Base-by-base conservation (phyloP, 2,797 vertebrate genomes). In the Echiichthys vipera region DNA sequence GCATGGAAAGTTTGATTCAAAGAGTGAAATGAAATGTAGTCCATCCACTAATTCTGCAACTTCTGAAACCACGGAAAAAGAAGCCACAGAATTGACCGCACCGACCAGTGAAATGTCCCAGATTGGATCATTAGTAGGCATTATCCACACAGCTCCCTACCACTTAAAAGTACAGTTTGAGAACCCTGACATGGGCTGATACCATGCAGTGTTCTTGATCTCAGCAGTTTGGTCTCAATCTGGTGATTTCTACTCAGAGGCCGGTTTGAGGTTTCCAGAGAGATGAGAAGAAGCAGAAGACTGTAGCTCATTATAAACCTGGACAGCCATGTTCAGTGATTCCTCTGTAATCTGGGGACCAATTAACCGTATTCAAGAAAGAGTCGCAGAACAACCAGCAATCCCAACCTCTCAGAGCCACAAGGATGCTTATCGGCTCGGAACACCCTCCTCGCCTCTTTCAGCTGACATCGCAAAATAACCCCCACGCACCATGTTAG, bases 281-380 rank as follows among this genome's bases (percentile, higher is more conserved):
- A 75, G 70, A 77, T 30, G 66, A 69, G 71, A 54, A 59, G 70
- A 50, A 40, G 18, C 42, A 65, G 47, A 75, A 47, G 79, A 70
- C 71, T 71, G 65, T 22, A 53, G 77, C 90, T 92, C 88, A 94
- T 94, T 94, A 94, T 81, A 84, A 93, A 80, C 74, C 77, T 49
- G 69, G 68, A 78, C 40, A 54, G 76, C 78, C 74, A 63, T 74
- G 74, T 83, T 91, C 83, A 85, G 66, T 73, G 87, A 87, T 87
- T 79, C 83, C 36, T 53, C 72, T 57, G 78, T 89, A 89, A 92
- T 91, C 90, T 86, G 76, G 90, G 89, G 91, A 89, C 92, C 92
- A 94, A 94, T 95, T 94, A 94, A 82, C 78, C 64, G 12, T 47
- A 51, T 88, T 93, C 37, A 78, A 71, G 67, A 77, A 78, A 49